Evolutionary conservation across 2,888 invertebrate genomes (phyloP).

Genomic region (Athripsodes cinereus): DNA sequence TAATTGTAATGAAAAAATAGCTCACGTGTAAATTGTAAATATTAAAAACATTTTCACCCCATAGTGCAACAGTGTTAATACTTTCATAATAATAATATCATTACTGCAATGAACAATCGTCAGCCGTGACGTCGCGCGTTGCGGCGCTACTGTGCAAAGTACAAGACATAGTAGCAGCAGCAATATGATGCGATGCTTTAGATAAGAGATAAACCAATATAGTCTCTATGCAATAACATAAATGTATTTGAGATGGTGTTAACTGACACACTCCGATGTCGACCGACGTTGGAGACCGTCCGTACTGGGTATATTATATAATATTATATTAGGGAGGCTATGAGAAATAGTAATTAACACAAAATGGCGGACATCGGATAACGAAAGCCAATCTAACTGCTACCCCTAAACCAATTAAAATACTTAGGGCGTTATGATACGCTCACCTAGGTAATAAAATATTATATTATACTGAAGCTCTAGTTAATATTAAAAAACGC

Average conservation of each 20-base stretch:
- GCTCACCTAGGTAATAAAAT: too few species aligned
- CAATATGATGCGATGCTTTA: neutral
- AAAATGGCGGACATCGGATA: conserved; percentile 12
- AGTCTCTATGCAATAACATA: neutral
- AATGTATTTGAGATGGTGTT: conserved; percentile 2
- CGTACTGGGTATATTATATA: too few species aligned
- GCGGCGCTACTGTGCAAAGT: neutral
- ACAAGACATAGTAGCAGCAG: too few species aligned
- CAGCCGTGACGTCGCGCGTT: neutral
- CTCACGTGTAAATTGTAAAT: neutral
- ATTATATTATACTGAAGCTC: too few species aligned
- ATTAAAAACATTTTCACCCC: neutral
- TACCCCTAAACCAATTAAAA: neutral
- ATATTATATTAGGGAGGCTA: neutral
- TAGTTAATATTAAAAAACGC: too few species aligned
- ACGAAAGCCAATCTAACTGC: neutral
- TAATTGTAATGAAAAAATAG: neutral
- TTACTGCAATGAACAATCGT: neutral
- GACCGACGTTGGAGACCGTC: neutral
- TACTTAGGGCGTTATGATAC: neutral
- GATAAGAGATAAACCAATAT: conserved; percentile 5
- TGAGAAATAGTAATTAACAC: conserved; percentile 11
- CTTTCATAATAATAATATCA: too few species aligned
- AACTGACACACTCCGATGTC: neutral
- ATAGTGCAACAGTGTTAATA: neutral